These are phyloP conservation scores for Takifugu ocellatus DNA, from an alignment of 2,797 vertebrate species.

Conservation along the genomic window DNA sequence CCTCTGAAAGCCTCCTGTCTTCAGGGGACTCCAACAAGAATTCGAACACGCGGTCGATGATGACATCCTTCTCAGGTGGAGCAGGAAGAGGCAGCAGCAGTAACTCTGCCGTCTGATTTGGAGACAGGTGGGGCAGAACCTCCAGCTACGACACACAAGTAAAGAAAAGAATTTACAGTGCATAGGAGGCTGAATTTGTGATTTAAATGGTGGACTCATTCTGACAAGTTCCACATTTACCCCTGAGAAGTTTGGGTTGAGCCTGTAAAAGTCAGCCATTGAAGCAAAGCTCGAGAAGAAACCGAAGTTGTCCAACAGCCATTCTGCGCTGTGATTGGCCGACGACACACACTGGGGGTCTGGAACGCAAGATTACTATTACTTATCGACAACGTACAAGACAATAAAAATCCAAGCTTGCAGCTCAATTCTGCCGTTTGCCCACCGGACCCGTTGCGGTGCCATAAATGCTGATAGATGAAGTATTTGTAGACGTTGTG, in stretches of 20 bases:
- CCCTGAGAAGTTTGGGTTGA: conserved; percentile 64
- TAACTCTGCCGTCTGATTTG: conserved; percentile 58
- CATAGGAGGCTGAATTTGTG: neutral
- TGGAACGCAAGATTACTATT: conserved; percentile 28
- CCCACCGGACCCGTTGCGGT: conserved; percentile 59
- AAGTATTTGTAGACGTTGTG: conserved; percentile 60
- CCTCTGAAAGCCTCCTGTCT: conserved; percentile 18
- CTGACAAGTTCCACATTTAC: conserved; percentile 50
- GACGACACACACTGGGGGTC: conserved; percentile 55
- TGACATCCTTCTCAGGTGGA: conserved; percentile 40
- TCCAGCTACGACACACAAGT: conserved; percentile 51
- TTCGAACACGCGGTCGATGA: conserved; percentile 65
- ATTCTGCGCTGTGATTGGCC: conserved; percentile 56
- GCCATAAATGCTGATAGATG: conserved; percentile 60
- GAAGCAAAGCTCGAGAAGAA: conserved; percentile 61
- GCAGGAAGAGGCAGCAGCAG: conserved; percentile 52
- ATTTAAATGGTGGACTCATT: too few relatives aligned
- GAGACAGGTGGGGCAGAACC: conserved; percentile 47
- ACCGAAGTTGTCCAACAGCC: conserved; percentile 69
- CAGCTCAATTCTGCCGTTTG: neutral
- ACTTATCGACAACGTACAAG: too few relatives aligned
- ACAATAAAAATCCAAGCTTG: neutral
- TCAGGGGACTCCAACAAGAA: conserved; percentile 43
- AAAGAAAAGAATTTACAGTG: neutral
- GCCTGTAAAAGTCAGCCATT: conserved; percentile 63